Percentiles rank a stretch among this genome's conserved stretches.
These are phyloP conservation scores for Odontophorus gujanensis DNA, from an alignment of 2,113 vertebrate species.

Conservation along the genomic window DNA sequence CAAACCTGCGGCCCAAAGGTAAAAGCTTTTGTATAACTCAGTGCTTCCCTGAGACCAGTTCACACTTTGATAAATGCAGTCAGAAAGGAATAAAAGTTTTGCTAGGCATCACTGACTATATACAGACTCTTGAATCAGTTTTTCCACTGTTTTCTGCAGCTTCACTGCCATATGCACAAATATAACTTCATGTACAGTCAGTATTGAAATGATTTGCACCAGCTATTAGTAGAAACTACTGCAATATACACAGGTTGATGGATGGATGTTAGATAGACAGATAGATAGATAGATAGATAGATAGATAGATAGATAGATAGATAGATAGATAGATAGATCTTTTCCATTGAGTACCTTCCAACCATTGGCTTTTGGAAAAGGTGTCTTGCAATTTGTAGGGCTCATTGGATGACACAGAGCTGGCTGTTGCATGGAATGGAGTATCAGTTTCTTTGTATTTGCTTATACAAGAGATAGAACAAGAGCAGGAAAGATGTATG, in stretches of 20 bases:
- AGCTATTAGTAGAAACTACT: not conserved
- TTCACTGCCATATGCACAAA: not conserved
- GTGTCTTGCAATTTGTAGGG: not conserved
- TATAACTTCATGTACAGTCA: not conserved
- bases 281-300: too few species aligned
- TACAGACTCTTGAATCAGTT: not conserved
- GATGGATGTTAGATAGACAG: not conserved
- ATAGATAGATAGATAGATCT: not conserved
- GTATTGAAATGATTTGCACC: not conserved
- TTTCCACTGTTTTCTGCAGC: not conserved
- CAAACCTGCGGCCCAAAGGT: not conserved
- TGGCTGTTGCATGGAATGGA: not conserved
- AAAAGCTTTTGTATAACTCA: not conserved
- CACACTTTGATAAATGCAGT: not conserved
- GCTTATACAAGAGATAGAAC: not conserved
- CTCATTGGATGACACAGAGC: not conserved
- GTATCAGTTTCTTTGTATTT: not conserved
- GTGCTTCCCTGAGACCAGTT: not conserved
- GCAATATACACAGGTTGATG: not conserved
- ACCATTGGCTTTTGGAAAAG: not conserved
- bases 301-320: too few species aligned
- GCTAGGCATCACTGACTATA: not conserved
- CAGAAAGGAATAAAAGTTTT: not conserved
- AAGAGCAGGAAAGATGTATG: not conserved
- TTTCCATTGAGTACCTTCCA: not conserved